Conservation (phyloP, 2,797 vertebrate species). For the Coregonus ussuriensis region DNA sequence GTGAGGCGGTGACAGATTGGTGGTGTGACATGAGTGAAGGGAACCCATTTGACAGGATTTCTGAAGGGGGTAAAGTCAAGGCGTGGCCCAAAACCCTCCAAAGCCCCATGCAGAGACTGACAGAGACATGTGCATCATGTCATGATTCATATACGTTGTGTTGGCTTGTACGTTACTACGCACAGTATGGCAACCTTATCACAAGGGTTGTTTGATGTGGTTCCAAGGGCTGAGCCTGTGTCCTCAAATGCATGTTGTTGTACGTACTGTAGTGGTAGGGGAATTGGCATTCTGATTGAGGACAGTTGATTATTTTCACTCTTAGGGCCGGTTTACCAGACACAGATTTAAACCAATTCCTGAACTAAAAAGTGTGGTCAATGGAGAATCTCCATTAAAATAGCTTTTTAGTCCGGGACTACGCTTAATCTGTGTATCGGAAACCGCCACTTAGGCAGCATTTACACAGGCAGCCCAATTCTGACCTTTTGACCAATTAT, state of each 20-base stretch:
- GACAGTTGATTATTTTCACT: neutral
- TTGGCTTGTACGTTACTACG: neutral
- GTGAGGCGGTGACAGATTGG: neutral
- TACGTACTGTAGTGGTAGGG: too few relatives aligned
- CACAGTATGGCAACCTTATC: neutral
- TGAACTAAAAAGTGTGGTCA: neutral
- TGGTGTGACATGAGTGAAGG: fast-evolving
- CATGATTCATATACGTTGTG: neutral
- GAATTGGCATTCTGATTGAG: neutral
- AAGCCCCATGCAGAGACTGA: neutral
- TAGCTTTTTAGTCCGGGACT: too few relatives aligned
- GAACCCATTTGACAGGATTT: conserved; percentile 31
- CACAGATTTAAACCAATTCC: neutral
- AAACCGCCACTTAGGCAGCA: neutral
- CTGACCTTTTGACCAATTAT: neutral
- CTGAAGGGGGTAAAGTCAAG: neutral
- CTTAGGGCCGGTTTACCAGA: neutral
- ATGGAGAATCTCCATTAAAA: neutral
- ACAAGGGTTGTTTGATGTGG: conserved; percentile 3
- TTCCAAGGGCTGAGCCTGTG: neutral
- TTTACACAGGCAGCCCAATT: neutral
- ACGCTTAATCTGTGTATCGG: neutral
- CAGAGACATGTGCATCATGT: too few relatives aligned
- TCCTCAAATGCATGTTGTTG: neutral
- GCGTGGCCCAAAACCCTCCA: neutral